These are phyloP conservation scores for Microctonus brassicae DNA, from an alignment of 2,888 invertebrate genomes.

Conservation along the genomic window DNA sequence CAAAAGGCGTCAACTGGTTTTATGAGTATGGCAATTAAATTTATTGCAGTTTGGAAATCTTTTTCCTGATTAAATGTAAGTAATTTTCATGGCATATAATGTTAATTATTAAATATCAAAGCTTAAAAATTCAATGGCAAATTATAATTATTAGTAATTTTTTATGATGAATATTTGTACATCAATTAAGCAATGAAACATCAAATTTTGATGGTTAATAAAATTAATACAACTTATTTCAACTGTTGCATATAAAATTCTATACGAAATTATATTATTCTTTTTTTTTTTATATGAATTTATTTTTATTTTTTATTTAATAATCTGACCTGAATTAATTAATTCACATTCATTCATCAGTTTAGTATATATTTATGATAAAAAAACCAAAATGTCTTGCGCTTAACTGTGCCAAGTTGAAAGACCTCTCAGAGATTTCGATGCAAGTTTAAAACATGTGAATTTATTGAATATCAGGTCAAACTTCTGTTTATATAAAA, in stretches of 20 bases:
- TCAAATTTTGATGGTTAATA: not conserved
- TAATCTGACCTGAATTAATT: not conserved
- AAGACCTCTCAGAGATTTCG: constrained; percentile 1
- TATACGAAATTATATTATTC: not conserved
- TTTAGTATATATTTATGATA: not conserved
- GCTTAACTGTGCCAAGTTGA: too few relatives aligned
- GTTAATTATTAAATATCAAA: not conserved
- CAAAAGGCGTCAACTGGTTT: not conserved
- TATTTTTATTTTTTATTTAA: not conserved
- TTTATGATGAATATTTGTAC: not conserved
- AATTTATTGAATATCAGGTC: not conserved
- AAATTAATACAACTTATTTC: not conserved
- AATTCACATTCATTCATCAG: not conserved
- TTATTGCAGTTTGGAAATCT: not conserved
- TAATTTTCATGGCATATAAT: not conserved
- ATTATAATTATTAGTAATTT: not conserved
- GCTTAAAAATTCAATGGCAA: not conserved
- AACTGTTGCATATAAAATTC: not conserved
- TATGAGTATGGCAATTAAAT: not conserved
- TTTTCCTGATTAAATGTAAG: not conserved
- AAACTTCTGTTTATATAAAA: not conserved
- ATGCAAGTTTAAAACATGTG: not conserved
- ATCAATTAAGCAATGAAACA: not conserved
- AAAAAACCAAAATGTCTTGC: not conserved
- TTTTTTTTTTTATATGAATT: not conserved